A percentile compares a stretch with the other conserved stretches of the same genome.
Evolutionary conservation across 2,888 invertebrate species (phyloP).

Genomic region (Diaperis boleti): DNA sequence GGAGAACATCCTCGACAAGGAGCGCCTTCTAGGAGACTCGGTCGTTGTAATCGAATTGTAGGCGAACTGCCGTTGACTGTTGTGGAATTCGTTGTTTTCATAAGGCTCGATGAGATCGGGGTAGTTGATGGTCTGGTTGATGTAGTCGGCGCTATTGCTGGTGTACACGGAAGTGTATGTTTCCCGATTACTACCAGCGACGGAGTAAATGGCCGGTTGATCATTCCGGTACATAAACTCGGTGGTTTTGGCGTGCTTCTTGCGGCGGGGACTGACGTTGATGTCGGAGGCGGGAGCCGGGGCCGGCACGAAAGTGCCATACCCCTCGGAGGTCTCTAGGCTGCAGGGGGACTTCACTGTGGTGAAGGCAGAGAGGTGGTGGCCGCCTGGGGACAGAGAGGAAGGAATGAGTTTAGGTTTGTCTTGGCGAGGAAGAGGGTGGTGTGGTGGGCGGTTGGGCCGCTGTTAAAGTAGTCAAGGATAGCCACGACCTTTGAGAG

Average conservation of each 20-base stretch:
- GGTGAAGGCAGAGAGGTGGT: conserved; percentile 70
- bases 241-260: conserved; percentile 61
- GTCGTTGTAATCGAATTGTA: conserved; percentile 71
- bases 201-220: conserved; percentile 80
- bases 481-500: too few species aligned
- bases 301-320: conserved; percentile 69
- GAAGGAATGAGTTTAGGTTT: too few species aligned
- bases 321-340: conserved; percentile 66
- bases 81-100: conserved; percentile 66
- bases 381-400: too few species aligned
- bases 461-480: too few species aligned
- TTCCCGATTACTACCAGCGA: conserved; percentile 79
- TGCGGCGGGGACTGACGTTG: conserved; percentile 68
- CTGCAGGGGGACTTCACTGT: conserved; percentile 69
- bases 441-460: too few species aligned
- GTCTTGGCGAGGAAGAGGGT: too few species aligned
- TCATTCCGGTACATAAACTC: conserved; percentile 68
- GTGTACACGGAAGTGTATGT: conserved; percentile 82
- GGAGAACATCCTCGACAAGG: conserved; percentile 72
- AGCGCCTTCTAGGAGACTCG: conserved; percentile 61
- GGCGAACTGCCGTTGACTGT: conserved; percentile 68
- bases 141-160: conserved; percentile 73
- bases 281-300: conserved; percentile 68
- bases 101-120: conserved; percentile 77
- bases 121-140: conserved; percentile 74